These are phyloP conservation scores for Ornithoptera alexandrae DNA, from an alignment of 2,888 invertebrate genomes.

Conservation along the genomic window DNA sequence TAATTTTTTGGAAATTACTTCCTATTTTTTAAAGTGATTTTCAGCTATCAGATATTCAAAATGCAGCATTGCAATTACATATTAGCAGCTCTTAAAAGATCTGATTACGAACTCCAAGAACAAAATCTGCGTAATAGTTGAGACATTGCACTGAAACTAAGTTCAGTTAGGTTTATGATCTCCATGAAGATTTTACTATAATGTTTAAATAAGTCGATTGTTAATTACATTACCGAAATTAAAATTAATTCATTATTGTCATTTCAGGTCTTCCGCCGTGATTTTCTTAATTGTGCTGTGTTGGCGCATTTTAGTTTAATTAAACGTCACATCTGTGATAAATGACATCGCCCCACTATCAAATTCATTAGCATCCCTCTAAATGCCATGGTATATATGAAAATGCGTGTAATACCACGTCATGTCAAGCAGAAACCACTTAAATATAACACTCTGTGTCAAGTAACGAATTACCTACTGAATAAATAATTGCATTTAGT, in stretches of 20 bases:
- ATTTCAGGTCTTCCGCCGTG: not conserved
- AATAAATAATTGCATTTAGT: slow-evolving; percentile 44
- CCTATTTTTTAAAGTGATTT: not conserved
- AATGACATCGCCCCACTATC: slow-evolving; percentile 21
- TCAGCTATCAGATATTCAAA: too few relatives aligned
- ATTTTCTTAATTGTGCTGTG: slow-evolving; percentile 18
- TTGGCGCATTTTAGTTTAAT: slow-evolving; percentile 24
- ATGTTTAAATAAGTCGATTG: not conserved
- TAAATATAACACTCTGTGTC: slow-evolving; percentile 43
- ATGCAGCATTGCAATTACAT: too few relatives aligned
- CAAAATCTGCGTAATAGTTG: too few relatives aligned
- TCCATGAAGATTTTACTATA: too few relatives aligned
- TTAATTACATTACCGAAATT: not conserved
- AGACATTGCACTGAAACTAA: too few relatives aligned
- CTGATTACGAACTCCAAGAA: too few relatives aligned
- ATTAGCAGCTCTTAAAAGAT: too few relatives aligned
- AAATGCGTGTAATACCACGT: slow-evolving; percentile 15
- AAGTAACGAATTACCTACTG: slow-evolving; percentile 44
- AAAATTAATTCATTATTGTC: not conserved
- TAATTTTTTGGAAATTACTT: not conserved
- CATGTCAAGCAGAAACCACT: slow-evolving; percentile 20
- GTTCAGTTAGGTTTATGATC: too few relatives aligned
- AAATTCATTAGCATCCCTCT: slow-evolving; percentile 16
- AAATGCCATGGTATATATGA: slow-evolving; percentile 1
- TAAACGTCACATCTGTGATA: slow-evolving; percentile 27